Evolutionary conservation across 2,113 vertebrate genomes (phyloP).

Genomic region (Anhinga rufa): DNA sequence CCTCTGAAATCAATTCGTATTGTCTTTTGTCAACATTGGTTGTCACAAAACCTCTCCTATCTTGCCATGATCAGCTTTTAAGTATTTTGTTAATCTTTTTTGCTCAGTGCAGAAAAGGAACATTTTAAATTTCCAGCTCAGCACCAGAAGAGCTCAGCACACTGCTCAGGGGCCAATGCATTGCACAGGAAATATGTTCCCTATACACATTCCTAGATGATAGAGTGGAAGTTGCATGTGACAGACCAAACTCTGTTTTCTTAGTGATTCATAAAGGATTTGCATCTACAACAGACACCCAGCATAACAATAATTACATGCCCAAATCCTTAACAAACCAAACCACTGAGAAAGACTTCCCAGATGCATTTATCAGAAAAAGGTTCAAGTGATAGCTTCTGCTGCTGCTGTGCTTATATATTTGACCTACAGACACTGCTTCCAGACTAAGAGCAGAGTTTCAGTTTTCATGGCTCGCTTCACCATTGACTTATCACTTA

Average conservation of each 20-base stretch:
- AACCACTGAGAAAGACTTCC: background rate
- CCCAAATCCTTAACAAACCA: conserved; percentile 9
- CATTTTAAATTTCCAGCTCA: background rate
- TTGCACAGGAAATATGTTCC: background rate
- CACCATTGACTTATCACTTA: background rate
- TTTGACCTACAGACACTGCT: background rate
- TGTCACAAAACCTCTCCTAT: background rate
- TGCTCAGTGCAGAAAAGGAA: background rate
- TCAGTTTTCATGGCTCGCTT: background rate
- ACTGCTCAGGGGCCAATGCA: background rate
- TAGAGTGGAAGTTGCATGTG: background rate
- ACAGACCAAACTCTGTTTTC: conserved; percentile 16
- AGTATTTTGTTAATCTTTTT: background rate
- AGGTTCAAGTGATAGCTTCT: background rate
- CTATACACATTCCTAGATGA: background rate
- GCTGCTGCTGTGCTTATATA: background rate
- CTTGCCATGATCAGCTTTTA: background rate
- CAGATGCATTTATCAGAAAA: background rate
- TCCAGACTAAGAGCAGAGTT: background rate
- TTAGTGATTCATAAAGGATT: conserved; percentile 14
- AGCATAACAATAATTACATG: conserved; percentile 1
- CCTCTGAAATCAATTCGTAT: background rate
- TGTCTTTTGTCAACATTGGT: background rate
- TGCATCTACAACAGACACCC: background rate
- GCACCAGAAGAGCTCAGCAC: background rate